phyloP scores from a whole-genome alignment of 1,140 invertebrate species.

The Platyscapa corneri region DNA sequence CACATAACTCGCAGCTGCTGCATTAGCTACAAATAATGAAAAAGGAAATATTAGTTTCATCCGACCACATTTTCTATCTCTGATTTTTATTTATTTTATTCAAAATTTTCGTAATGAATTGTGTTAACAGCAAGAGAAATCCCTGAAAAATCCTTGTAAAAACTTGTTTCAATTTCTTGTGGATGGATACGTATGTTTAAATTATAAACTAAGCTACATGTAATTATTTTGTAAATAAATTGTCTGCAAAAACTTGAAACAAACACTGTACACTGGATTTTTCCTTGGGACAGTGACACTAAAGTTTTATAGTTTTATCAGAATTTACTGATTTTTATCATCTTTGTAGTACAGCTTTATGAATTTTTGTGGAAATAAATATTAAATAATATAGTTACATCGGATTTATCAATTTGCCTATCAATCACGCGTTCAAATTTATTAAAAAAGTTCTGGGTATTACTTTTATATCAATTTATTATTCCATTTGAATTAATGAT shows the following conservation, averaged over 20 bases:
- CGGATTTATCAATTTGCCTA: too few species aligned
- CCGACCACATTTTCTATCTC: neutral
- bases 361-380: too few species aligned
- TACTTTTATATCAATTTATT: too few species aligned
- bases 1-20: slow-evolving; percentile 80
- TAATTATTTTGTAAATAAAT: neutral
- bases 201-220: neutral
- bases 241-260: neutral
- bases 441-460: too few species aligned
- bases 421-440: too few species aligned
- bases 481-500: too few species aligned
- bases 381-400: too few species aligned
- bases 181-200: neutral
- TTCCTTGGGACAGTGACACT: neutral
- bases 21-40: slow-evolving; percentile 66
- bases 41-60: neutral
- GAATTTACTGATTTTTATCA: too few species aligned
- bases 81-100: neutral
- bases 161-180: neutral
- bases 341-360: too few species aligned
- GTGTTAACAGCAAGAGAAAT: neutral
- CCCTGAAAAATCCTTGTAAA: neutral
- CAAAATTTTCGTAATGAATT: neutral
- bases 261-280: neutral
- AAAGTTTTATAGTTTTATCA: neutral